Conservation (phyloP, 1,140 invertebrate genomes). For the Ips typographus region DNA sequence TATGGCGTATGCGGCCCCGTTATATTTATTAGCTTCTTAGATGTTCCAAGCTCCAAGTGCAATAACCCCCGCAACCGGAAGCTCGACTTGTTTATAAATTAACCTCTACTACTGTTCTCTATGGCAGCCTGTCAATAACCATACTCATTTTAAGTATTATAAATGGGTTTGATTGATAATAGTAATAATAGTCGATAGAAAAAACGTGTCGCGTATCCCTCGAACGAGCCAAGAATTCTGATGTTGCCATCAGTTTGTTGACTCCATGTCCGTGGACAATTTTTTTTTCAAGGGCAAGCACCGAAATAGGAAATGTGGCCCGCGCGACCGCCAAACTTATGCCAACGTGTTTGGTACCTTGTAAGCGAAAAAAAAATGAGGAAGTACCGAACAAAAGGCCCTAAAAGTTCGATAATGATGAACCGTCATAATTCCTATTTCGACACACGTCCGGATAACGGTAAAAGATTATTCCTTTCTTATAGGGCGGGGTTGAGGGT, state of each 20-base stretch:
- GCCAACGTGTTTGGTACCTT: background rate
- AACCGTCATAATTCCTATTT: background rate
- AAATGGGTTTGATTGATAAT: too few relatives aligned
- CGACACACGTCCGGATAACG: slow-evolving; percentile 2
- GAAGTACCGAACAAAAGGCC: background rate
- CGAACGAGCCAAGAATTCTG: background rate
- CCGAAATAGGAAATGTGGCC: too few relatives aligned
- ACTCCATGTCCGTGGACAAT: background rate
- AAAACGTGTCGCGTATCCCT: background rate
- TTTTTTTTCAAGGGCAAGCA: too few relatives aligned
- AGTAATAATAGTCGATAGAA: background rate
- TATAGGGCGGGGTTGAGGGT: background rate
- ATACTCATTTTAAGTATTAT: too few relatives aligned
- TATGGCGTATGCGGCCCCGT: too few relatives aligned
- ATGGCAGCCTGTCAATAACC: too few relatives aligned
- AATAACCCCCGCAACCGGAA: too few relatives aligned
- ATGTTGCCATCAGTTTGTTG: background rate
- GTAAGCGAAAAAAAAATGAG: background rate
- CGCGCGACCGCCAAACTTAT: too few relatives aligned
- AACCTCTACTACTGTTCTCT: too few relatives aligned
- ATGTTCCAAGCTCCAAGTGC: too few relatives aligned
- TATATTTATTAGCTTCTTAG: too few relatives aligned
- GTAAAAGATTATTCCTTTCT: background rate
- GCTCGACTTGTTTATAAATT: too few relatives aligned
- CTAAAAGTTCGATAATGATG: background rate